Evolutionary conservation across 2,888 invertebrate species (phyloP), one percentile per base, ranked within the genome.

Genomic region (Keiferia lycopersicella): DNA sequence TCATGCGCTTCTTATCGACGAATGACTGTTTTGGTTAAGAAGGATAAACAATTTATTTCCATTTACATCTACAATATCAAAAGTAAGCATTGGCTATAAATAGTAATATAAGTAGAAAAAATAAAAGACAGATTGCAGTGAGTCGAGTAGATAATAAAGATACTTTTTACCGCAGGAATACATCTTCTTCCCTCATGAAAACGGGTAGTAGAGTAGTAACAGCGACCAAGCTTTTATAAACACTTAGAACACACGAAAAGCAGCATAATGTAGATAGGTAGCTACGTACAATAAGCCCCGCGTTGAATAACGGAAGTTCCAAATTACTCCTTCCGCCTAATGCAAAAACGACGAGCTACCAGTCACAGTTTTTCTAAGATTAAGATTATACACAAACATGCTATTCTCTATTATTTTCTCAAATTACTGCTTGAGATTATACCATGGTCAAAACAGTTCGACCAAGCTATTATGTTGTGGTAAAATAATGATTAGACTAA

Each of bases 1-100:
- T 56, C 56, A 30, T 56, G 30, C 56, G 16, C 14, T 22, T 53
- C 51, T 26, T 53, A 53, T 53, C 51, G 22, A 18, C 20, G 11
- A 10, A 26, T 53, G 6, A 53, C 45, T n/a, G n/a, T 45, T 45
- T 16, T 45, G 45, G 45, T 7, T 16, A 45, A 45, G 14, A 3
- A 41, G 41, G 2, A 7, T 12, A 10, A 39, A 39, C 39, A 12
- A 11, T 39, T 39, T 39, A 12, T 10, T 14, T 41, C 1, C 34
- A 34, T 34, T 1, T 34, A 34, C 34, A 34, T 8, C 34, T 34
- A 26, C 2, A 26, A 26, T 26, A 4, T 26, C 26, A 26, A 34
- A 7, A 7, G 3, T 8, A 34, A 34, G 3, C 6, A 34, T 1
- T 34, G 6, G 34, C n/a, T n/a, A n/a, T n/a, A n/a, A n/a, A n/a